These are phyloP conservation scores for Plagodis dolabraria DNA, from an alignment of 2,888 invertebrate genomes.

Conservation along the genomic window DNA sequence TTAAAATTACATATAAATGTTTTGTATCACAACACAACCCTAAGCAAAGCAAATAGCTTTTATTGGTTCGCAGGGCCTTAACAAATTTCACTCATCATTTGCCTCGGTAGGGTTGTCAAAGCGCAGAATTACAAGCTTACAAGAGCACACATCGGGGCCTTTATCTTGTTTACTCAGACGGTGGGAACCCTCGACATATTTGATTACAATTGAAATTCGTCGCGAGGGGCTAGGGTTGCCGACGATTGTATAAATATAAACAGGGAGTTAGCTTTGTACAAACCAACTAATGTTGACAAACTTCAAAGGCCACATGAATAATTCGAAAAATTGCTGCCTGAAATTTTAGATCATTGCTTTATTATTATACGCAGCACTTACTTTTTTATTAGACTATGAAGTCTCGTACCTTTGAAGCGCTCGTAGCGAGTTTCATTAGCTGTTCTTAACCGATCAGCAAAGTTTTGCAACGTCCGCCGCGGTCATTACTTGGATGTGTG, in stretches of 20 bases:
- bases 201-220: conserved; percentile 75
- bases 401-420: too few relatives aligned
- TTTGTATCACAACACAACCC: conserved; percentile 11
- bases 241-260: conserved; percentile 9
- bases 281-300: conserved; percentile 1
- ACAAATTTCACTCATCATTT: conserved; percentile 40
- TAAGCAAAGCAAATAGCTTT: conserved; percentile 24
- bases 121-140: conserved; percentile 45
- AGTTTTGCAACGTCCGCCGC: too few relatives aligned
- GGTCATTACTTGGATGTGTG: too few relatives aligned
- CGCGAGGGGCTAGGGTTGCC: conserved; percentile 35
- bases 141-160: conserved; percentile 60
- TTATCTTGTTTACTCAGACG: conserved; percentile 79
- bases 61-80: conserved; percentile 31
- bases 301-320: neutral
- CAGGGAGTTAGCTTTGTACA: conserved; percentile 16
- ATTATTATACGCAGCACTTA: too few relatives aligned
- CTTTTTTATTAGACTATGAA: too few relatives aligned
- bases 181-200: conserved; percentile 63
- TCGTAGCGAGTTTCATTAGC: too few relatives aligned
- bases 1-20: neutral
- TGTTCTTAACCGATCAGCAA: too few relatives aligned
- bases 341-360: too few relatives aligned
- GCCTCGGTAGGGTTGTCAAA: conserved; percentile 61
- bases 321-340: neutral